Evolutionary conservation across 1,140 invertebrate genomes (phyloP).

Genomic region (Ceratoteleas bidentatus): DNA sequence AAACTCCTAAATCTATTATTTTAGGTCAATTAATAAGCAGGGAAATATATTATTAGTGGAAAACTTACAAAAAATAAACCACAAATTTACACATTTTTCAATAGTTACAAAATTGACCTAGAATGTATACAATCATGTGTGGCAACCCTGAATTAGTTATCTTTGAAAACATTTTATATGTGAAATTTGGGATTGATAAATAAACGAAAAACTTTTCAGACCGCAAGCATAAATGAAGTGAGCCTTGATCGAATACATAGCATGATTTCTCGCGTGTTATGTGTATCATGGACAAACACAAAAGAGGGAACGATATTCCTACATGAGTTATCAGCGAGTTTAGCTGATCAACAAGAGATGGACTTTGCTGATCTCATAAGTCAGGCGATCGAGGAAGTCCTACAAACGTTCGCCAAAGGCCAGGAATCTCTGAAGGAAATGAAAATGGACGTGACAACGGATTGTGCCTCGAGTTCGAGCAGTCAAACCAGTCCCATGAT

Average conservation of each 20-base stretch:
- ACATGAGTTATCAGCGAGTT: constrained; percentile 83
- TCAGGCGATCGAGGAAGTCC: constrained; percentile 87
- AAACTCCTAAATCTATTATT: no score
- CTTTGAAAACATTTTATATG: no score
- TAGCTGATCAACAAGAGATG: constrained; percentile 78
- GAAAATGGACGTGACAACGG: constrained; percentile 76
- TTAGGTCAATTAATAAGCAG: no score
- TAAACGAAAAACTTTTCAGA: constrained; percentile 68
- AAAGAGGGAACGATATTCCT: constrained; percentile 84
- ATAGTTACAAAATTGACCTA: no score
- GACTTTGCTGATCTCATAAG: constrained; percentile 83
- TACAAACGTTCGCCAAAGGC: constrained; percentile 84
- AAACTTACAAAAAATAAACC: no score
- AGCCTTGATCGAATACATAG: constrained; percentile 84
- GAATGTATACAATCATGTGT: no score
- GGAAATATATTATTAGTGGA: no score
- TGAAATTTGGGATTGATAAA: no score
- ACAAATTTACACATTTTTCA: no score
- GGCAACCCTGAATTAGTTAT: no score
- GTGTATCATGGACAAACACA: constrained; percentile 85
- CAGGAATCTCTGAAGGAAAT: constrained; percentile 84
- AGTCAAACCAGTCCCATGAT: constrained; percentile 74
- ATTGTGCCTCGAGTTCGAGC: constrained; percentile 79
- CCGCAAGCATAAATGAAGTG: constrained; percentile 82
- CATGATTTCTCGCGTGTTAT: constrained; percentile 84